A percentile compares a stretch with the other conserved stretches of the same genome.
phyloP scores from a whole-genome alignment of 2,797 vertebrate genomes.

The Tolypeutes matacus region DNA sequence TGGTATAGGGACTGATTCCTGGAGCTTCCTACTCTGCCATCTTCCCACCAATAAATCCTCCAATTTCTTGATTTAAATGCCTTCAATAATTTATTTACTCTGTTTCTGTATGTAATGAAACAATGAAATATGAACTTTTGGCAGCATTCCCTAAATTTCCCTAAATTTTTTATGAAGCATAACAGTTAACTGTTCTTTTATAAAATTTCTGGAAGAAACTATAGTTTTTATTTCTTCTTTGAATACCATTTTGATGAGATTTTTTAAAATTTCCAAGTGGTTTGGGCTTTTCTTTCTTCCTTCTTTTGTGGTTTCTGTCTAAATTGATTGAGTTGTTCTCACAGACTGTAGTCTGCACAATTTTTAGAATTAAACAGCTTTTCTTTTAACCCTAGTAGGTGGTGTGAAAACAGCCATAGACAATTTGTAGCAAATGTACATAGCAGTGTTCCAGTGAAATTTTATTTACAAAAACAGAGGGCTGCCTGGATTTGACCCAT shows the following conservation, averaged over 20 bases:
- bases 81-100: constrained; percentile 44
- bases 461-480: not conserved
- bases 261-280: not conserved
- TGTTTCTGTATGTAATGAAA: constrained; percentile 9
- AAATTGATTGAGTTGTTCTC: not conserved
- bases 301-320: constrained; percentile 4
- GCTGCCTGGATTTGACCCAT: not conserved
- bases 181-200: constrained; percentile 17
- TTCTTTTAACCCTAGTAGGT: not conserved
- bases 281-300: constrained; percentile 31
- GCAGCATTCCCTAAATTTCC: constrained; percentile 12
- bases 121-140: not conserved
- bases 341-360: not conserved
- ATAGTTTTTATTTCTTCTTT: constrained; percentile 5
- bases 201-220: constrained; percentile 43
- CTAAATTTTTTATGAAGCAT: constrained; percentile 56
- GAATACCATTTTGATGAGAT: constrained; percentile 26
- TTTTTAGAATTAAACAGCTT: constrained; percentile 51
- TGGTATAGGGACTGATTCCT: no score
- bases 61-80: constrained; percentile 46
- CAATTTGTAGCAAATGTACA: not conserved
- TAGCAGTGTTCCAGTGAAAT: not conserved
- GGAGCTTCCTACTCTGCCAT: no score
- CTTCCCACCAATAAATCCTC: no score
- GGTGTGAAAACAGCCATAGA: not conserved